phyloP scores from a whole-genome alignment of 2,113 vertebrate species.

The Chaetodon trifascialis region DNA sequence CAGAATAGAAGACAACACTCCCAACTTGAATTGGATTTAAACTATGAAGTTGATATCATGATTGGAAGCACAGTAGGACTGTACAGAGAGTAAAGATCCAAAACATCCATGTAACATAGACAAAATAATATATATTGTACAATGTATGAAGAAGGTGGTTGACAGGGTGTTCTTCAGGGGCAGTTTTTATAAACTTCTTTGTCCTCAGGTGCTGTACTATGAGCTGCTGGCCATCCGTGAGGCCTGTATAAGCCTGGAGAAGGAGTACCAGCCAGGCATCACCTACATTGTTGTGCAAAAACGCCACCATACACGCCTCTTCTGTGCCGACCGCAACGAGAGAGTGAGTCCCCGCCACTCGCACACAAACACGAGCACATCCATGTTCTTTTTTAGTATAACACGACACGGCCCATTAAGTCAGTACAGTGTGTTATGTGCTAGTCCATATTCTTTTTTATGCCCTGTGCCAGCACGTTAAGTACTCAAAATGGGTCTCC shows the following conservation, averaged over 20 bases:
- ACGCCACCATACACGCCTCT: slow-evolving; percentile 97
- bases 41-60: too few species aligned
- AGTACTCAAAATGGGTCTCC: slow-evolving; percentile 44
- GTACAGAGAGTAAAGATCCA: background rate
- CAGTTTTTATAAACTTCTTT: background rate
- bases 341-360: slow-evolving; percentile 87
- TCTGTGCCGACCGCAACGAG: slow-evolving; percentile 98
- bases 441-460: slow-evolving; percentile 35
- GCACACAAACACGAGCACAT: background rate
- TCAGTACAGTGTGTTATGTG: slow-evolving; percentile 31
- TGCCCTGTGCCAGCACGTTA: slow-evolving; percentile 37
- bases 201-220: slow-evolving; percentile 94
- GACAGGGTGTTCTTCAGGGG: background rate
- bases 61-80: background rate
- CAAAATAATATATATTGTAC: background rate
- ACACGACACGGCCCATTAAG: slow-evolving; percentile 27
- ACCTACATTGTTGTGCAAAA: slow-evolving; percentile 99
- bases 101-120: background rate
- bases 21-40: too few species aligned
- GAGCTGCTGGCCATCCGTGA: slow-evolving; percentile 98
- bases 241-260: slow-evolving; percentile 99
- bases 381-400: background rate
- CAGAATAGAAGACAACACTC: background rate
- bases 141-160: background rate
- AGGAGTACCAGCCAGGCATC: slow-evolving; percentile 99